These are phyloP conservation scores for Lepidochrysops patricia DNA, from an alignment of 2,888 invertebrate species.

Conservation along the genomic window DNA sequence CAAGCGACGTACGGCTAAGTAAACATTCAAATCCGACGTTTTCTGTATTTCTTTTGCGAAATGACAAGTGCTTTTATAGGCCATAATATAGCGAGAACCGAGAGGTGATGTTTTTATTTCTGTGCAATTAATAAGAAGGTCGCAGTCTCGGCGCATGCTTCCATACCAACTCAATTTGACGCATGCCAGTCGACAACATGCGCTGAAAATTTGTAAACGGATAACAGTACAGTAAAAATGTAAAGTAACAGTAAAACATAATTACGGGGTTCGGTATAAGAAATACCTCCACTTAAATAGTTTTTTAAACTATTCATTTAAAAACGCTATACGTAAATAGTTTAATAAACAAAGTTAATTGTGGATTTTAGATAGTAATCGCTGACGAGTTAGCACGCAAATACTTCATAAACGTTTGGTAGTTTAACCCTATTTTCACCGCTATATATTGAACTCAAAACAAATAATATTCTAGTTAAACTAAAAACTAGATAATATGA, in stretches of 20 bases:
- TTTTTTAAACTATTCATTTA: background rate
- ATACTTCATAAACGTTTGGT: background rate
- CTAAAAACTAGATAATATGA: too few species aligned
- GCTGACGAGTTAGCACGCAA: constrained; percentile 8
- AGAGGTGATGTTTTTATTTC: background rate
- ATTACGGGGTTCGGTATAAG: too few species aligned
- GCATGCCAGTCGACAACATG: too few species aligned
- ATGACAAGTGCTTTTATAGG: background rate
- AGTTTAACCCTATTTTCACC: background rate
- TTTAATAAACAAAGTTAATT: constrained; percentile 8
- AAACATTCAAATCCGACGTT: background rate
- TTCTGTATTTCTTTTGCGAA: background rate
- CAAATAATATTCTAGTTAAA: too few species aligned
- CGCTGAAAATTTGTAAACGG: too few species aligned
- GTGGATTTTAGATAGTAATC: constrained; percentile 1
- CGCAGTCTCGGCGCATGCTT: too few species aligned
- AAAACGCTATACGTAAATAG: background rate
- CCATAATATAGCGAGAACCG: background rate
- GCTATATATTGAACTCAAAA: too few species aligned
- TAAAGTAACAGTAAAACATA: too few species aligned
- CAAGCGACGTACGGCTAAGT: background rate
- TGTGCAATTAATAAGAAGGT: too few species aligned
- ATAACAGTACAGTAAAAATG: too few species aligned
- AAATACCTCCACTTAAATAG: too few species aligned
- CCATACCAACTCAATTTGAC: too few species aligned